Evolutionary conservation across 2,113 vertebrate genomes (phyloP).

Genomic region (Laticauda laticaudata): DNA sequence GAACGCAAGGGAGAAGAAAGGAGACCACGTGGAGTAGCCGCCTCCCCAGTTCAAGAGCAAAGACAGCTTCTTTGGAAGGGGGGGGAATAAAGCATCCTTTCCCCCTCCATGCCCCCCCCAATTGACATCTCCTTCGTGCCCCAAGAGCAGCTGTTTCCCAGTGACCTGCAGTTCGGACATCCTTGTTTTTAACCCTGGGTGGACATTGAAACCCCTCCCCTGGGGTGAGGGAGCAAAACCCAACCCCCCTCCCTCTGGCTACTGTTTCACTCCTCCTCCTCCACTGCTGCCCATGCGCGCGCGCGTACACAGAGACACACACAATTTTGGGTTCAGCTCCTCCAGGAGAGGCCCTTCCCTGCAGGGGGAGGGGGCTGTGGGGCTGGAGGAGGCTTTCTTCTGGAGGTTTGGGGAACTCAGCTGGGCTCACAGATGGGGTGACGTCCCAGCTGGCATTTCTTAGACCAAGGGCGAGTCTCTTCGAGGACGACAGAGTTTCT

Average conservation of each 20-base stretch:
- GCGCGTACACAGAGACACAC: no score
- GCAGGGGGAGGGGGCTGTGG: background rate
- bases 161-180: background rate
- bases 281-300: no score
- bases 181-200: slow-evolving; percentile 33
- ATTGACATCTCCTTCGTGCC: fast-evolving
- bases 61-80: background rate
- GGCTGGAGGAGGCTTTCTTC: background rate
- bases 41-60: background rate
- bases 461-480: background rate
- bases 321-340: slow-evolving; percentile 18
- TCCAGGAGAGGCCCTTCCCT: background rate
- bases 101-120: background rate
- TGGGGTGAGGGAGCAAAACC: background rate
- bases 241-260: background rate
- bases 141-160: background rate
- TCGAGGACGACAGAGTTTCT: background rate
- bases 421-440: background rate
- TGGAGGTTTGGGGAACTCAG: background rate
- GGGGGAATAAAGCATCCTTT: background rate
- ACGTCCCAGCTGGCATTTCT: background rate
- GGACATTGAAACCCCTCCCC: background rate
- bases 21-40: background rate
- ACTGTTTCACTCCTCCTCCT: background rate
- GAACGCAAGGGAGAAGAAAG: background rate